Evolutionary conservation across 2,113 vertebrate species (phyloP).

Genomic region (Puntigrus tetrazona): DNA sequence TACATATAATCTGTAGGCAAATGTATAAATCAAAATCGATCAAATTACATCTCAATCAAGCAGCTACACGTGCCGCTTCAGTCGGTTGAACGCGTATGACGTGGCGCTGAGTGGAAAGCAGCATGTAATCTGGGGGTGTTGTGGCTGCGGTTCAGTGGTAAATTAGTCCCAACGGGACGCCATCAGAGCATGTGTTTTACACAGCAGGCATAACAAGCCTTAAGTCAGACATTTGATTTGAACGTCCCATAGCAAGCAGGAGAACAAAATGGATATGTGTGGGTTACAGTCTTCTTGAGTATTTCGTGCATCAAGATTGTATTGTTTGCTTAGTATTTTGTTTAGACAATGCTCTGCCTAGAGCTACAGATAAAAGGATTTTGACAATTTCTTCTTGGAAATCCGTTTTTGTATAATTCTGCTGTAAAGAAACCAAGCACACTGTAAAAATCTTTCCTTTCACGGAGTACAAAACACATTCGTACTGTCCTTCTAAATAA

Average conservation of each 20-base stretch:
- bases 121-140: conserved; percentile 37
- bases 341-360: not conserved
- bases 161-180: conserved; percentile 64
- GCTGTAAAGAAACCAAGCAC: not conserved
- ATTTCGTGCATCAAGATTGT: not conserved
- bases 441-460: not conserved
- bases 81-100: conserved; percentile 29
- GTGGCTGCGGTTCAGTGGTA: conserved; percentile 53
- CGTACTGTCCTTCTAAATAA: not conserved
- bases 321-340: conserved; percentile 2
- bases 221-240: conserved; percentile 55
- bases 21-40: conserved; percentile 65
- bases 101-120: conserved; percentile 12
- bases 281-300: not conserved
- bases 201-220: conserved; percentile 60
- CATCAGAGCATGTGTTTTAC: conserved; percentile 43
- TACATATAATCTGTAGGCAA: conserved; percentile 46
- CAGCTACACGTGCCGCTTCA: conserved; percentile 7
- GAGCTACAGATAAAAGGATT: not conserved
- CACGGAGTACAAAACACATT: not conserved
- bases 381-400: not conserved
- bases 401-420: not conserved
- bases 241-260: conserved; percentile 3
- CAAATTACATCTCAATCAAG: conserved; percentile 64
- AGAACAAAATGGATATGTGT: not conserved